Evolutionary conservation across 2,113 vertebrate species (phyloP).

Genomic region (Machaerirhynchus nigripectus): DNA sequence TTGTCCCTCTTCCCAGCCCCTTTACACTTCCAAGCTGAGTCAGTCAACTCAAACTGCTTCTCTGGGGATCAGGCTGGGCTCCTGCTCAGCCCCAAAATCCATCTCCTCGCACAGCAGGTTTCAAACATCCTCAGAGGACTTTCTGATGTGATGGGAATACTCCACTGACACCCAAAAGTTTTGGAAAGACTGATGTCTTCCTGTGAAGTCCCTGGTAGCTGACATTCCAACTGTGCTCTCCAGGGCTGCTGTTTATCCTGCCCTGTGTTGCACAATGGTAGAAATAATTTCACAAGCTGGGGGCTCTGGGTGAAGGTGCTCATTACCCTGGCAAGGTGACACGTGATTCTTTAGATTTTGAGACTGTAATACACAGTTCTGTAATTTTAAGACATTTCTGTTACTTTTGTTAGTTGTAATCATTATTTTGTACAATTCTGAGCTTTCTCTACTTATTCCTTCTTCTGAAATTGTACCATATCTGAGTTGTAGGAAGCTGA

Average conservation of each 20-base stretch:
- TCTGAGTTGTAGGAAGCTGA: not conserved
- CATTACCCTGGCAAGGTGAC: not conserved
- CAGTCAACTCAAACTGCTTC: not conserved
- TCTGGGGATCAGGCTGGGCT: not conserved
- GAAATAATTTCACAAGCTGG: accelerated
- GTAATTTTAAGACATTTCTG: not conserved
- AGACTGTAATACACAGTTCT: not conserved
- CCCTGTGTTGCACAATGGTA: accelerated
- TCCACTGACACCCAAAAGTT: not conserved
- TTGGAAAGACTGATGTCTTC: not conserved
- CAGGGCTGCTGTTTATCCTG: accelerated
- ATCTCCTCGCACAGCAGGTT: not conserved
- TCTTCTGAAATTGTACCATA: not conserved
- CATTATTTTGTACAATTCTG: not conserved
- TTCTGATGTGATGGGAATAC: not conserved
- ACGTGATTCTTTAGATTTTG: not conserved
- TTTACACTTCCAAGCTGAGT: not conserved
- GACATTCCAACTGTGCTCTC: not conserved
- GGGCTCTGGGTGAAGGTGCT: not conserved
- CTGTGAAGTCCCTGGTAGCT: not conserved
- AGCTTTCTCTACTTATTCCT: not conserved
- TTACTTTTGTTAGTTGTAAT: not conserved
- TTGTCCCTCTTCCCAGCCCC: not conserved
- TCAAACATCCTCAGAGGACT: not conserved
- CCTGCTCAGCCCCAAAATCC: not conserved